Evolutionary conservation across 2,797 vertebrate genomes (phyloP), one percentile per base, ranked within the genome.

Genomic region (Danio aesculapii): DNA sequence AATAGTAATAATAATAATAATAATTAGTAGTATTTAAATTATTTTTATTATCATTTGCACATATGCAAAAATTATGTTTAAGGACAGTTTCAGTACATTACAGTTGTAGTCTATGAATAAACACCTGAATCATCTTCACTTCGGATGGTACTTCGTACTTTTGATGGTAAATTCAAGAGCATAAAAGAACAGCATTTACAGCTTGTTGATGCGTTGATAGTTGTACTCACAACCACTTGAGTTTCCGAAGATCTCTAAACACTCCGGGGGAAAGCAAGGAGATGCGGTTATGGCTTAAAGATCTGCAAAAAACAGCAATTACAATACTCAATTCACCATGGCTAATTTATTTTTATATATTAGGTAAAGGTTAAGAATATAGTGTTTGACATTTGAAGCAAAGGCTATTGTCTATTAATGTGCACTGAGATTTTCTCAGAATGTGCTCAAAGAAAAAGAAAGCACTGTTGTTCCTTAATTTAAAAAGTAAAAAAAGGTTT

Each of bases 251-350:
- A 69, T 91, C 90, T 59, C 87, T 16, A 70, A 93, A 93, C 43
- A 90, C 68, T 52, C 87, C 92, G 58, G 88, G 76, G 68, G 87
- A 90, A 80, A 94, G 87, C 21, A 61, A 47, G 11, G 85, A 87
- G 61, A 93, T 91, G 83, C 83, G 85, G 82, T 93, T 93, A 67
- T 92, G 90, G 79, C 84, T 93, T 70, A 94, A 88, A 80, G 91
- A 92, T 71, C 91, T 93, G 59, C 30, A 81, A 84, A 13, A 19
- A 43, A 6, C 6, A 41, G 67, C 8, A 53, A 11, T 49, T 47
- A 47, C 6, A 49, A 13, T 13, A 6, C 2, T 46, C 47, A 5
- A 30, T 14, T 68, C 46, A 68, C 19, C 5, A 4, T 7, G 12
- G 5, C 5, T 53, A 43, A 46, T 66, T 44, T 66, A 16, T 47